Conservation (phyloP, 2,888 invertebrate species). For the Buathra laborator region DNA sequence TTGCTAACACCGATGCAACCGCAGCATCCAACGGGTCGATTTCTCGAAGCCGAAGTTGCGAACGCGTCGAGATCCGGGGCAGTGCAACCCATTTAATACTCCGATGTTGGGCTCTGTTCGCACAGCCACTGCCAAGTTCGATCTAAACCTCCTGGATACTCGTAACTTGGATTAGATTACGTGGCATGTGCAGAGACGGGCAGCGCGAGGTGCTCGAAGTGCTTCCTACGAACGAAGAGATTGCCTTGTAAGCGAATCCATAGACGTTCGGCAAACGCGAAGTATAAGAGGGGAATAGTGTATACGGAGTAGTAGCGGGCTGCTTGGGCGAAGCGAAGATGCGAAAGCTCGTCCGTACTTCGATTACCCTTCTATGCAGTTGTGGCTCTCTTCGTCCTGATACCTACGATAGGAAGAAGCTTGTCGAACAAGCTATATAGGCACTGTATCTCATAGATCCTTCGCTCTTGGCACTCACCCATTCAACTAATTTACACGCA, state of each 20-base stretch:
- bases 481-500: background rate
- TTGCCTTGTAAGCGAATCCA: conserved; percentile 82
- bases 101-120: conserved; percentile 10
- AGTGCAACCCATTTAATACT: background rate
- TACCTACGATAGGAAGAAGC: background rate
- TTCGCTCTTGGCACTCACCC: conserved; percentile 3
- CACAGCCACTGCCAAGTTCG: conserved; percentile 76
- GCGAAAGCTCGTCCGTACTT: conserved; percentile 22
- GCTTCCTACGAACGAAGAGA: conserved; percentile 77
- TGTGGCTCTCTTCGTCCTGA: conserved; percentile 19
- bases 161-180: conserved; percentile 80
- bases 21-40: background rate
- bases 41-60: conserved; percentile 24
- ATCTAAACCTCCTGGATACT: conserved; percentile 73
- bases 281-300: background rate
- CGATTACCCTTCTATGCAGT: conserved; percentile 51
- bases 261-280: conserved; percentile 65
- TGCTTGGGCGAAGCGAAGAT: conserved; percentile 5
- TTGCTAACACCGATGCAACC: too few species aligned
- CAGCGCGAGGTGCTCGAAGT: conserved; percentile 51
- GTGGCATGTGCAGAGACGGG: conserved; percentile 70
- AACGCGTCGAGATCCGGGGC: background rate
- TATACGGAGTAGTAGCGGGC: background rate
- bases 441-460: background rate
- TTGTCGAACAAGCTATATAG: background rate